Base-by-base conservation (phyloP, 92 coral and sea anemone genomes). In the Meandrina meandrites region DNA sequence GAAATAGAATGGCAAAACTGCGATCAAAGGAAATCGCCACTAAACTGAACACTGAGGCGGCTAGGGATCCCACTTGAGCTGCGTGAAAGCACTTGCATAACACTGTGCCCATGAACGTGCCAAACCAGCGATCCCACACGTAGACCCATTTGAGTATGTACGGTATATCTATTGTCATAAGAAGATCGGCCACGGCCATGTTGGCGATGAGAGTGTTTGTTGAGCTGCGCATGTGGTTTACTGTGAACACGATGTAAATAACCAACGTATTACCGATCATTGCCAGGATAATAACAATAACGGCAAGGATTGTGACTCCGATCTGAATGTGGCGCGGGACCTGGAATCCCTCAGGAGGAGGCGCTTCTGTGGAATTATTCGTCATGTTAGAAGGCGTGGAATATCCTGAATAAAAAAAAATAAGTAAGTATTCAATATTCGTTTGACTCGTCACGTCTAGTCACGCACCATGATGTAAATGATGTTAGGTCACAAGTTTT, bases 181-280 rank as follows among this genome's bases (percentile, higher is more conserved):
- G 84, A 37, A 93, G 91, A 70, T 93, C 96, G 12, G 96, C 96
- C 3, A 93, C 16, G 32, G 94, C 92, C 96, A 93, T 90, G 87
- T 93, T 93, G 30, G 94, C 96, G 80, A 93, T 93, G 8, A 93
- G 88, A 51, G 73, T 93, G 81, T 93, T 93, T 70, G 92, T 91
- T 22, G 96, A 84, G 60, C 86, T 93, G 86, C 94, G 90, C 96
- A 93, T 93, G 87, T 90, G 94, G 19, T 83, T 82, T 81, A 89
- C 91, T 28, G 92, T 84, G 36, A 75, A 90, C 31, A 93, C 94
- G 90, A 93, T 88, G 85, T 93, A 88, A n/a, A 93, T 81, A 15
- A 93, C 93, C 64, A 91, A 64, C 8, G 80, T 60, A 88, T 93
- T 93, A 18, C 96, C 96, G 40, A 93, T 76, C 34, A 88, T 60